Evolutionary conservation across 2,113 vertebrate genomes (phyloP), one percentile per base, ranked within the genome.

Genomic region (Labeo rohita): DNA sequence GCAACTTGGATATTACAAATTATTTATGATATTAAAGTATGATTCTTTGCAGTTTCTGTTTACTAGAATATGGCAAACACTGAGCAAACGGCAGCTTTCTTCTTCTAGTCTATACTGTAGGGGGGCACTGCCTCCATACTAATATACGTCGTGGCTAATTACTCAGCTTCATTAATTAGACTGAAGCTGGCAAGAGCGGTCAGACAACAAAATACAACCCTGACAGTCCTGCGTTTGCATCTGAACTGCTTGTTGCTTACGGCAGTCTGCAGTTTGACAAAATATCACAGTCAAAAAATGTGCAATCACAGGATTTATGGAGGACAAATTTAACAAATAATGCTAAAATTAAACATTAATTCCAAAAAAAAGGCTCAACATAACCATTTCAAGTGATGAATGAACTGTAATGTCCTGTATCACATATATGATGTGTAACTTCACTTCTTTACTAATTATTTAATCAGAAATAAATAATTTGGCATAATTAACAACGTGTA

Each of bases 81-180:
- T 21, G 21, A 59, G 54, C 54, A 59, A 18, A 39, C 34, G 6
- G 7, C 65, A 72, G 8, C 3, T 63, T 23, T 79, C 39, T 68
- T 23, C 78, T 90, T 91, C 90, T 89, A 34, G 86, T 92, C 89
- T 89, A 88, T 93, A 94, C 93, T 93, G 93, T 91, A 95, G 94
- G 93, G 93, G 94, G 94, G 94, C 93, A 93, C 93, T 94, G 92
- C 92, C 87, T 92, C 83, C 91, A 90, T 91, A 90, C 89, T 83
- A 86, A 91, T 36, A 88, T 77, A 84, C 88, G 91, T 50, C 86
- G 85, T 73, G 77, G 66, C 86, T 85, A 90, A 84, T 90, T 89
- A 87, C 36, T 16, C 11, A 15, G 18, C 49, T 12, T 76, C 21
- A 43, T 70, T 88, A 85, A 88, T 87, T 87, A 84, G 79, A 59